A percentile compares a stretch with the other conserved stretches of the same genome.
Conservation (phyloP, 2,113 vertebrate species). For the Amazona guildingii region DNA sequence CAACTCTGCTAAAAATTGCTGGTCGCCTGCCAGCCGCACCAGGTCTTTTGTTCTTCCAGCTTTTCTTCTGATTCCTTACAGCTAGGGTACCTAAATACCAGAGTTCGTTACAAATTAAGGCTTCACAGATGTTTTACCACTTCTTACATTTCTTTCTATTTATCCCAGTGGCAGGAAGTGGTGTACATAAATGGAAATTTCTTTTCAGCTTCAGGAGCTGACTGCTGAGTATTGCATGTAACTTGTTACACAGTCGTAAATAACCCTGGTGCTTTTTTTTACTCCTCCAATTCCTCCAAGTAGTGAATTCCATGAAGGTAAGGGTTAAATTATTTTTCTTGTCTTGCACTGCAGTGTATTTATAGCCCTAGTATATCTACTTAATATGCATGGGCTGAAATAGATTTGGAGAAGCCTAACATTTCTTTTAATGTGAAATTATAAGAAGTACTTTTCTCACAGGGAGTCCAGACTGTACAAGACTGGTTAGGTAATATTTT, state of each 20-base stretch:
- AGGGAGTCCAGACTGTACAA: background rate
- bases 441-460: background rate
- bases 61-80: background rate
- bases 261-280: background rate
- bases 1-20: background rate
- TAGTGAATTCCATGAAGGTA: background rate
- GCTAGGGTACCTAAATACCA: background rate
- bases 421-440: background rate
- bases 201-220: background rate
- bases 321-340: background rate
- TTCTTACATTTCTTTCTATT: background rate
- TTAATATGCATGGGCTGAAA: background rate
- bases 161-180: background rate
- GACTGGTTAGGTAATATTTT: background rate
- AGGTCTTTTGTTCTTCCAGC: background rate
- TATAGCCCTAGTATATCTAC: background rate
- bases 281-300: background rate
- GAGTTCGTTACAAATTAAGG: background rate
- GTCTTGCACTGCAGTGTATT: background rate
- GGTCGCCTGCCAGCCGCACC: background rate
- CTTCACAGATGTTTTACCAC: background rate
- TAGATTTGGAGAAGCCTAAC: background rate
- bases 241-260: background rate
- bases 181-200: background rate
- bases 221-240: background rate